phyloP scores from a whole-genome alignment of 2,888 invertebrate genomes.

The Eristalis tenax region DNA sequence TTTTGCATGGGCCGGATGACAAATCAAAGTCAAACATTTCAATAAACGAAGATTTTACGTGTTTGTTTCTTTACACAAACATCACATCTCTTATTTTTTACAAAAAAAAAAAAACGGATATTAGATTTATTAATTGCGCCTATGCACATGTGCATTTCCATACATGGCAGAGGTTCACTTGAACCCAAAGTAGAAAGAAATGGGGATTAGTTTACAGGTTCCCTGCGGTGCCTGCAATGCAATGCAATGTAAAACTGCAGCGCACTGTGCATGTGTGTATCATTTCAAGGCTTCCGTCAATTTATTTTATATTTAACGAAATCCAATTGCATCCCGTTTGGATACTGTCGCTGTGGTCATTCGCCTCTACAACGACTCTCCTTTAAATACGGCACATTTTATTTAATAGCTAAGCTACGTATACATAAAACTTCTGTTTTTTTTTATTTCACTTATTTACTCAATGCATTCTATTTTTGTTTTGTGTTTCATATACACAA shows the following conservation, averaged over 20 bases:
- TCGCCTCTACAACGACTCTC: neutral
- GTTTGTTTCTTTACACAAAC: too few species aligned
- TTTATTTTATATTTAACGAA: slow-evolving; percentile 52
- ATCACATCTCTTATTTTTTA: neutral
- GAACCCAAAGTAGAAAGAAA: neutral
- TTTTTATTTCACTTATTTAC: slow-evolving; percentile 45
- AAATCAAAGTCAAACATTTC: too few species aligned
- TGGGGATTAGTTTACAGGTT: slow-evolving; percentile 20
- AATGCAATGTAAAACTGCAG: slow-evolving; percentile 16
- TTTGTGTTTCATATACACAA: neutral
- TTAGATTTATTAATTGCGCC: neutral
- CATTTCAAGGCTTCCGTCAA: slow-evolving; percentile 35
- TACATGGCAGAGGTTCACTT: neutral
- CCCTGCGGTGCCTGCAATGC: slow-evolving; percentile 15
- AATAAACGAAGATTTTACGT: too few species aligned
- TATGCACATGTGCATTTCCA: neutral
- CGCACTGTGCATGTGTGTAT: neutral
- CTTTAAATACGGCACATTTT: slow-evolving; percentile 13
- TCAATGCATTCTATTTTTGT: slow-evolving; percentile 16
- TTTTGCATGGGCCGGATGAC: too few species aligned
- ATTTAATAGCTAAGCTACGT: slow-evolving; percentile 35
- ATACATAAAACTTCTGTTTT: slow-evolving; percentile 18
- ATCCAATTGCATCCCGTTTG: slow-evolving; percentile 18
- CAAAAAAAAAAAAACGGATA: slow-evolving; percentile 3
- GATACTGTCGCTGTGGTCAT: neutral